phyloP scores from a whole-genome alignment of 2,113 vertebrate genomes.

The Nestor notabilis region DNA sequence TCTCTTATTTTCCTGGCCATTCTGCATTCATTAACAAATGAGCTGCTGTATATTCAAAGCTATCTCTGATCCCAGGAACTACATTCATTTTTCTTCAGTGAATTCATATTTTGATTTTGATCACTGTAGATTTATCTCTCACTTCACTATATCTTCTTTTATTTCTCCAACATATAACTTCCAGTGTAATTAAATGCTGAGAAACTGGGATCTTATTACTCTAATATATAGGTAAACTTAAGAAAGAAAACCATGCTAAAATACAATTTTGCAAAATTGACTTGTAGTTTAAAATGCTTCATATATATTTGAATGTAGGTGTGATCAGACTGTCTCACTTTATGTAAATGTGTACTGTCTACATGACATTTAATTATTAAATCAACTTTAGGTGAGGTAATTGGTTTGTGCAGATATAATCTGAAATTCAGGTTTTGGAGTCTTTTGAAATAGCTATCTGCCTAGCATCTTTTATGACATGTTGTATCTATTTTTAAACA shows the following conservation, averaged over 20 bases:
- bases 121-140: neutral
- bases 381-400: neutral
- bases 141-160: neutral
- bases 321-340: neutral
- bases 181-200: neutral
- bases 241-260: neutral
- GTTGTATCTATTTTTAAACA: neutral
- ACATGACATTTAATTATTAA: neutral
- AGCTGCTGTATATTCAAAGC: conserved; percentile 63
- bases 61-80: conserved; percentile 44
- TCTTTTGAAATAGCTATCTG: neutral
- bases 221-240: neutral
- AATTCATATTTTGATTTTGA: neutral
- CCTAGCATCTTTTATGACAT: neutral
- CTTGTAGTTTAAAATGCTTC: neutral
- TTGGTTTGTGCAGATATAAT: neutral
- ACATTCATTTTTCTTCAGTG: neutral
- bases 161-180: neutral
- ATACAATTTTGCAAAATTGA: neutral
- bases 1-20: conserved; percentile 66
- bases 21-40: conserved; percentile 73
- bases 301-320: neutral
- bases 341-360: neutral
- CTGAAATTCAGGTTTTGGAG: neutral
- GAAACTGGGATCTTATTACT: neutral